Evolutionary conservation across 1,140 invertebrate species (phyloP).

Genomic region (Drosophila subobscura): DNA sequence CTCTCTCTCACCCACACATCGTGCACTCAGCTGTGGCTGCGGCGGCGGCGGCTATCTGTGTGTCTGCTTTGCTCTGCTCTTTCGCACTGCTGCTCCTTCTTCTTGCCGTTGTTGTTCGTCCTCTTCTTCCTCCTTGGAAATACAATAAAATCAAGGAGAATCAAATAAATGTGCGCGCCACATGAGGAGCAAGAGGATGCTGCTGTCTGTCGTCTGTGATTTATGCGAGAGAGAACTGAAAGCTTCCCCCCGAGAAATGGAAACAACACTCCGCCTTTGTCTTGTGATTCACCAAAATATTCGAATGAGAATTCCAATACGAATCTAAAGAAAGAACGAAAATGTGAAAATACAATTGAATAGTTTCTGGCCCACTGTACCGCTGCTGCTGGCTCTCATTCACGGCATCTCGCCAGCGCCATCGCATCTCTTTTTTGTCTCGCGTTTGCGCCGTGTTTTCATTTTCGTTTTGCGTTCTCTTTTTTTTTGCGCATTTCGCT

Average conservation of each 20-base stretch:
- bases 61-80: conserved; percentile 37
- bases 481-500: conserved; percentile 70
- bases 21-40: conserved; percentile 16
- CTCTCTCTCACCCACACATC: conserved; percentile 23
- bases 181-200: conserved; percentile 28
- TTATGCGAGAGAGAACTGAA: too few relatives aligned
- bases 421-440: conserved; percentile 69
- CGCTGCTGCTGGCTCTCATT: conserved; percentile 1
- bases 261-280: conserved; percentile 39
- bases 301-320: too few relatives aligned
- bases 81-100: too few relatives aligned
- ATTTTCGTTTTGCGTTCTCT: conserved; percentile 18
- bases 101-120: too few relatives aligned
- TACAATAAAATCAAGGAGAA: conserved; percentile 46
- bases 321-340: too few relatives aligned
- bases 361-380: too few relatives aligned
- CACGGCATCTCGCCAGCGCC: conserved; percentile 6
- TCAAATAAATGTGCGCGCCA: conserved; percentile 50
- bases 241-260: neutral
- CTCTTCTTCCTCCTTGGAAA: conserved; percentile 1
- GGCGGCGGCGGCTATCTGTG: conserved; percentile 16
- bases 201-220: too few relatives aligned
- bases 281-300: conserved; percentile 6
- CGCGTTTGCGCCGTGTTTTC: conserved; percentile 76
- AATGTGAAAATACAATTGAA: too few relatives aligned